phyloP scores from a whole-genome alignment of 2,797 vertebrate genomes.

The Ataeniobius toweri region DNA sequence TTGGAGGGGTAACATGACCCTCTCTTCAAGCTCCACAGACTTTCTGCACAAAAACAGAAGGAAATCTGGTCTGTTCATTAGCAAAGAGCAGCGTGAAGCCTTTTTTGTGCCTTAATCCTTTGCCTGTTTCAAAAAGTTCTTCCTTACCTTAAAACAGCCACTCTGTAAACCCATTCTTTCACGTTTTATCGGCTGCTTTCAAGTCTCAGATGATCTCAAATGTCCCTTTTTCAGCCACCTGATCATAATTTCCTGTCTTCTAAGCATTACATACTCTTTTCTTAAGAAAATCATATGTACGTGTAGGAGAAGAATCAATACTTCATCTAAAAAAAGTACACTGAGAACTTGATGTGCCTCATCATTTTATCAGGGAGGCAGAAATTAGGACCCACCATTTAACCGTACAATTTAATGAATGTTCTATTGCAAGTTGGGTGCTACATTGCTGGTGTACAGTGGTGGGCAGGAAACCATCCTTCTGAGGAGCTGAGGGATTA shows the following conservation, averaged over 20 bases:
- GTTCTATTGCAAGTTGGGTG: too few relatives aligned
- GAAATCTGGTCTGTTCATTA: constrained; percentile 53
- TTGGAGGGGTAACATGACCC: constrained; percentile 30
- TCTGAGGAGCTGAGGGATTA: too few relatives aligned
- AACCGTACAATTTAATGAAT: too few relatives aligned
- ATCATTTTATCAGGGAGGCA: not conserved
- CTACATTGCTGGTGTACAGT: too few relatives aligned
- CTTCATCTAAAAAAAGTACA: not conserved
- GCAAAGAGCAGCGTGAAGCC: not conserved
- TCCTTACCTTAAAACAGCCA: not conserved
- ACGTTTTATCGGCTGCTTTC: not conserved
- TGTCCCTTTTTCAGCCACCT: not conserved
- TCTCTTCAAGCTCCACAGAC: constrained; percentile 30
- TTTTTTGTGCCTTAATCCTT: constrained; percentile 5
- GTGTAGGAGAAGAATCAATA: not conserved
- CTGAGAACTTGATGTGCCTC: not conserved
- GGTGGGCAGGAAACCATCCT: too few relatives aligned
- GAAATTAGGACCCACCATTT: not conserved
- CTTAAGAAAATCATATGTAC: too few relatives aligned
- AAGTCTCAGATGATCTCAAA: too few relatives aligned
- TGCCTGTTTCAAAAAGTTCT: not conserved
- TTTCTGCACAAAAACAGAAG: constrained; percentile 24
- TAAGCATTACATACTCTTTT: not conserved
- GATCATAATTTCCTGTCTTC: not conserved
- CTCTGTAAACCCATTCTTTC: not conserved